These are phyloP conservation scores for Pammene aurita DNA, from an alignment of 2,888 invertebrate species.

Conservation along the genomic window DNA sequence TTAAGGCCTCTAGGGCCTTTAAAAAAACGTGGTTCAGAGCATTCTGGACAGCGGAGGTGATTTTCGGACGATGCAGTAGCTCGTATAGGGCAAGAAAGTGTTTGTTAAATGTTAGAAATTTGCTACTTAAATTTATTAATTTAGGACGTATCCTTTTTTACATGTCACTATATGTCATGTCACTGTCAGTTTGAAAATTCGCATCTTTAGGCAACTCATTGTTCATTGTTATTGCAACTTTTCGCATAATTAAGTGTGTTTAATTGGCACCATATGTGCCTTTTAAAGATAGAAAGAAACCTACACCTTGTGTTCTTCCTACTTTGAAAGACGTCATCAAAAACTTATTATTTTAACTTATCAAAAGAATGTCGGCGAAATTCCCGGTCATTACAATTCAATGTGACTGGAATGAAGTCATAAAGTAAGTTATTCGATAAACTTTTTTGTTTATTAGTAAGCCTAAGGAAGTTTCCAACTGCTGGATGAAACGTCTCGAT, in stretches of 20 bases:
- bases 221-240: neutral
- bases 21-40: too few relatives aligned
- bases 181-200: constrained; percentile 17
- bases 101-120: neutral
- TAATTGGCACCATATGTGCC: neutral
- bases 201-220: constrained; percentile 18
- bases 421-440: constrained; percentile 64
- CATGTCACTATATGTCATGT: constrained; percentile 1
- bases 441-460: neutral
- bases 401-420: constrained; percentile 81
- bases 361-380: constrained; percentile 51
- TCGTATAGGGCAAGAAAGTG: too few relatives aligned
- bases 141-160: neutral
- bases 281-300: neutral
- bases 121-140: neutral
- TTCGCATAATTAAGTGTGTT: neutral
- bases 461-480: neutral
- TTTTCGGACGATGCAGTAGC: too few relatives aligned
- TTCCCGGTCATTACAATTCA: constrained; percentile 77
- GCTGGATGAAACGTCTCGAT: neutral
- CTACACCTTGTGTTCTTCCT: neutral
- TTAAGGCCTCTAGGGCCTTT: too few relatives aligned
- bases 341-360: neutral
- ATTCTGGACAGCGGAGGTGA: too few relatives aligned
- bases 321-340: neutral